Conservation (phyloP, 1,140 invertebrate genomes). For the Ericerus pela region DNA sequence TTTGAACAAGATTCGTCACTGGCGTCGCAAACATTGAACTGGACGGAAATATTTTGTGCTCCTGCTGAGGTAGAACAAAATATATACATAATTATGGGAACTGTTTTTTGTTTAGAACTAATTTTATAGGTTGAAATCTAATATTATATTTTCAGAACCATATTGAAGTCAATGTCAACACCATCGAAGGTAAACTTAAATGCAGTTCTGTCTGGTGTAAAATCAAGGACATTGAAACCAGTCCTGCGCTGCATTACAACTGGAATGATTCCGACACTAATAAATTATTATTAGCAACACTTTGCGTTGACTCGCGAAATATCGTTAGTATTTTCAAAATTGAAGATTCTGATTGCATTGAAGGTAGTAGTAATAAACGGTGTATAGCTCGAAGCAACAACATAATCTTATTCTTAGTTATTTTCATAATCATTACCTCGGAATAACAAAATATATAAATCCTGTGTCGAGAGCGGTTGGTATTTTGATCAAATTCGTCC, state of each 20-base stretch:
- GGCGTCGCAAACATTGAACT: too few species aligned
- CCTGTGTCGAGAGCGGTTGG: too few species aligned
- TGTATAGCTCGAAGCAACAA: background rate
- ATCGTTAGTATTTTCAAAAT: slow-evolving; percentile 50
- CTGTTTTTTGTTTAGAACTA: background rate
- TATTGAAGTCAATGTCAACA: slow-evolving; percentile 12
- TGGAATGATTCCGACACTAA: slow-evolving; percentile 55
- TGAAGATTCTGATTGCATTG: background rate
- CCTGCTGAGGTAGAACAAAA: too few species aligned
- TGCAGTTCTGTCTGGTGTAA: slow-evolving; percentile 32
- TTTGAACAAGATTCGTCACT: too few species aligned
- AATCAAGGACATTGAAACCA: slow-evolving; percentile 47
- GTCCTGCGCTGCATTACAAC: slow-evolving; percentile 50
- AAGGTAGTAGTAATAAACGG: background rate
- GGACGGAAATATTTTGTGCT: too few species aligned
- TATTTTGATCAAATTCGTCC: too few species aligned
- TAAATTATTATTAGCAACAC: slow-evolving; percentile 46
- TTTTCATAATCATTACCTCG: background rate
- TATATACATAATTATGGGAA: background rate
- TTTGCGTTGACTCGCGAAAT: slow-evolving; percentile 66
- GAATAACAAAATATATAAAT: background rate
- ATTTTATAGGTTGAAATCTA: too few species aligned
- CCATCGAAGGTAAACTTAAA: slow-evolving; percentile 35
- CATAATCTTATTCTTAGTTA: background rate
- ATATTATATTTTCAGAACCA: background rate